These are phyloP conservation scores for Pseudachorutes palmiensis DNA, from an alignment of 1,140 invertebrate genomes.

Conservation along the genomic window DNA sequence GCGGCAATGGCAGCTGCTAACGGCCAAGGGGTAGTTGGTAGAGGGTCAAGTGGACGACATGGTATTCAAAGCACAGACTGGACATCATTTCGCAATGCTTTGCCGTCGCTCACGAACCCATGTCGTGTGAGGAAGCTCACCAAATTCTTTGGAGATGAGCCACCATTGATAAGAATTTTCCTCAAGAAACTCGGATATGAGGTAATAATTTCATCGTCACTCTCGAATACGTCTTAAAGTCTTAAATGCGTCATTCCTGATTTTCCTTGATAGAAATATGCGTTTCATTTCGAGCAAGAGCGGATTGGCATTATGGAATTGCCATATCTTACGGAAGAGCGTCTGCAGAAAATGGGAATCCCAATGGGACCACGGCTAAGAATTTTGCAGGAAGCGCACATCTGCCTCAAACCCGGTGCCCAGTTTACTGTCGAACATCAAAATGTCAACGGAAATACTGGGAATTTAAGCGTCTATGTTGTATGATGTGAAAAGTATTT, in stretches of 20 bases:
- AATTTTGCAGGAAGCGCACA: constrained; percentile 79
- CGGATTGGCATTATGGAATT: constrained; percentile 84
- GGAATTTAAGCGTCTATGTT: constrained; percentile 38
- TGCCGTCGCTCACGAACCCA: constrained; percentile 61
- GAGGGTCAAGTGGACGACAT: constrained; percentile 23
- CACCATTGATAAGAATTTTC: constrained; percentile 78
- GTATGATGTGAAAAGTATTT: constrained; percentile 16
- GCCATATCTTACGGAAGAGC: constrained; percentile 81
- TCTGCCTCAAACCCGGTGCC: constrained; percentile 33
- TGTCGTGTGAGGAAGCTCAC: constrained; percentile 70
- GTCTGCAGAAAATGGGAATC: constrained; percentile 77
- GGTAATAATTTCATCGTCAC: no score
- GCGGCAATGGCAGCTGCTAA: constrained; percentile 7
- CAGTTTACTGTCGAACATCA: constrained; percentile 21
- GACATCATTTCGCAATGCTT: constrained; percentile 36
- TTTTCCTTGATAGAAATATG: constrained; percentile 74
- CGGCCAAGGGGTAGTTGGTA: constrained; percentile 21
- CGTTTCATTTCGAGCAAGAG: constrained; percentile 71
- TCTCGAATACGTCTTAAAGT: no score
- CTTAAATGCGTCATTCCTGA: no score
- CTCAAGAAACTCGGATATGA: constrained; percentile 87
- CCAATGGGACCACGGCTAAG: constrained; percentile 77
- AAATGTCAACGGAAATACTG: constrained; percentile 24
- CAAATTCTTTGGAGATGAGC: constrained; percentile 90
- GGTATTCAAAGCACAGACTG: constrained; percentile 31